Conservation (phyloP, 2,888 invertebrate genomes). For the Cataglyphis rosenhaueri region DNA sequence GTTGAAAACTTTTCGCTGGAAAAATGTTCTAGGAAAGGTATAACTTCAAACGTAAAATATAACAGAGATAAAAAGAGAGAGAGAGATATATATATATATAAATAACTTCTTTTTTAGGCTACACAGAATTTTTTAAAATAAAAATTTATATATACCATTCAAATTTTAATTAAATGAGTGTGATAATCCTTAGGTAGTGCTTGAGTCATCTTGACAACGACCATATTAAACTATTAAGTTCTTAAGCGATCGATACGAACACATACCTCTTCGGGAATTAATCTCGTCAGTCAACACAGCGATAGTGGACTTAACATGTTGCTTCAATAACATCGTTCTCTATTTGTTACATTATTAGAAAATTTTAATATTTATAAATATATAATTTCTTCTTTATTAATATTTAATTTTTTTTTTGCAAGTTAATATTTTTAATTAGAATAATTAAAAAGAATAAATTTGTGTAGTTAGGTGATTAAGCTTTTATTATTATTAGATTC, state of each 20-base stretch:
- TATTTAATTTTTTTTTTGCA: background rate
- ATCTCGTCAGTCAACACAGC: slow-evolving; percentile 36
- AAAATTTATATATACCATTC: background rate
- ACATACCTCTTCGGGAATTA: slow-evolving; percentile 30
- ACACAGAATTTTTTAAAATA: background rate
- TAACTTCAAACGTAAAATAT: slow-evolving; percentile 3
- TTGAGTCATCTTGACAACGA: slow-evolving; percentile 8
- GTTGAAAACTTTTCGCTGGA: background rate
- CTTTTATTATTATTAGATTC: background rate
- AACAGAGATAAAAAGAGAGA: background rate
- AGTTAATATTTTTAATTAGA: slow-evolving; percentile 5
- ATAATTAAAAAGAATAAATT: background rate
- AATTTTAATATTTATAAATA: background rate
- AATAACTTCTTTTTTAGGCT: background rate
- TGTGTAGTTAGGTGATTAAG: background rate
- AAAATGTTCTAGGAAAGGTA: background rate
- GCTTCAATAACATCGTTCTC: slow-evolving; percentile 3
- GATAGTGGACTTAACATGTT: slow-evolving; percentile 16
- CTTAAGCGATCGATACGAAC: slow-evolving; percentile 40
- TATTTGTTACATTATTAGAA: background rate
- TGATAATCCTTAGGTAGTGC: background rate
- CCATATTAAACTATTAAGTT: slow-evolving; percentile 50
- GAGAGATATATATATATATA: background rate
- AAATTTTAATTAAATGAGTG: slow-evolving; percentile 11
- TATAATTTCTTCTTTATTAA: background rate